Evolutionary conservation across 2,113 vertebrate genomes (phyloP).

Genomic region (Emydocephalus ijimae): DNA sequence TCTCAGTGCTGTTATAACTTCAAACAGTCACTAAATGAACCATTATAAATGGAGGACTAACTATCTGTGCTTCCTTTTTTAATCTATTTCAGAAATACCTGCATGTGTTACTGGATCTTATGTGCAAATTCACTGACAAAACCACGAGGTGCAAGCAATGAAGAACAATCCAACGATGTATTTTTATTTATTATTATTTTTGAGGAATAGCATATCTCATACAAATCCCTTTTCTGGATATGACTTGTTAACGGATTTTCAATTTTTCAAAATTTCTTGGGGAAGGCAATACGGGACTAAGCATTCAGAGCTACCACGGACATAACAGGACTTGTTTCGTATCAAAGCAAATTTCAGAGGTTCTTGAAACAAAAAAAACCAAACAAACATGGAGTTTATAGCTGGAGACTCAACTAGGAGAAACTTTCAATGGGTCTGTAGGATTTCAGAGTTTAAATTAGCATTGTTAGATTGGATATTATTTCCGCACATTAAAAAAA

Average conservation of each 20-base stretch:
- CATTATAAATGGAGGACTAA: too few species aligned
- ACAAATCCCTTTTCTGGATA: conserved; percentile 24
- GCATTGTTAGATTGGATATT: background rate
- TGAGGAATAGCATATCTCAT: conserved; percentile 27
- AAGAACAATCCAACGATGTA: conserved; percentile 34
- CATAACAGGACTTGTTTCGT: conserved; percentile 49
- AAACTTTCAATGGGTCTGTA: conserved; percentile 4
- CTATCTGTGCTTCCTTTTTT: too few species aligned
- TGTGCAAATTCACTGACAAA: background rate
- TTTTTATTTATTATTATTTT: conserved; percentile 54
- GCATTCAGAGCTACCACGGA: conserved; percentile 52
- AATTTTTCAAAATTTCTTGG: conserved; percentile 11
- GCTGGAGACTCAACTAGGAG: conserved; percentile 6
- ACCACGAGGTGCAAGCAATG: conserved; percentile 13
- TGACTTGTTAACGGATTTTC: conserved; percentile 31
- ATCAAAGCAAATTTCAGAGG: conserved; percentile 45
- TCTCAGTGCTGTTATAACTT: background rate
- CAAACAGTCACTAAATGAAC: background rate
- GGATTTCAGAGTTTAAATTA: conserved; percentile 17
- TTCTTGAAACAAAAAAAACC: conserved; percentile 36
- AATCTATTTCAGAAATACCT: background rate
- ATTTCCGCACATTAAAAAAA: background rate
- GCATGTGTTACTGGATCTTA: background rate
- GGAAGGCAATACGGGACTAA: conserved; percentile 34
- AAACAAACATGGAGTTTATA: conserved; percentile 10